These are phyloP conservation scores for Montipora foliosa DNA, from an alignment of 64 coral and sea anemone species.

Conservation along the genomic window DNA sequence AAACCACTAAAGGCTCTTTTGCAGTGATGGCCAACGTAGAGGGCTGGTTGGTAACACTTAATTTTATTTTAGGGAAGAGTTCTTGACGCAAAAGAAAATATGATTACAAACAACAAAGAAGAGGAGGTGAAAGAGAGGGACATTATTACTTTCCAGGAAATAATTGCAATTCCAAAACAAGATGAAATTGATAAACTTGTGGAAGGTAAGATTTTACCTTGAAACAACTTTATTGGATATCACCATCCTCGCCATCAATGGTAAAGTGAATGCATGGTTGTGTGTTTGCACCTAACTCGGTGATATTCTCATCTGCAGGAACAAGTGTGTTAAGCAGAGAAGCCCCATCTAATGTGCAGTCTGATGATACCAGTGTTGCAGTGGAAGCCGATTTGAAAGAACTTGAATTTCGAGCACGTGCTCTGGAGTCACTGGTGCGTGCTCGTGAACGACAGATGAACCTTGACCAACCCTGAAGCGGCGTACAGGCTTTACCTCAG, in stretches of 20 bases:
- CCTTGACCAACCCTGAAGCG: neutral
- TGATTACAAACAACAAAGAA: conserved; percentile 1
- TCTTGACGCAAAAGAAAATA: neutral
- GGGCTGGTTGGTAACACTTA: no score
- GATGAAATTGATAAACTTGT: conserved; percentile 94
- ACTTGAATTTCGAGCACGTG: conserved; percentile 88
- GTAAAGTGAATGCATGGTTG: no score
- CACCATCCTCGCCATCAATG: no score
- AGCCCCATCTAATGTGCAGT: neutral
- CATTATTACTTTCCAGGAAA: conserved; percentile 86
- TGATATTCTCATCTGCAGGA: neutral
- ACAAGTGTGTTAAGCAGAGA: neutral
- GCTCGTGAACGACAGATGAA: conserved; percentile 87
- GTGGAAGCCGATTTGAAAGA: conserved; percentile 83
- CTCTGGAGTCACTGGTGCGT: conserved; percentile 82
- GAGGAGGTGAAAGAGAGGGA: conserved; percentile 50
- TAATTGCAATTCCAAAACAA: conserved; percentile 88
- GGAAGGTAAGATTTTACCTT: conserved; percentile 45
- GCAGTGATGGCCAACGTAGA: no score
- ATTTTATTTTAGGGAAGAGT: neutral
- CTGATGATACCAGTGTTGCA: neutral
- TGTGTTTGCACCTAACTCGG: no score
- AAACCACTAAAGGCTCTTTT: no score
- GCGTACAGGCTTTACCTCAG: no score
- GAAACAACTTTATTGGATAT: neutral